A percentile compares a stretch with the other conserved stretches of the same genome.
These are phyloP conservation scores for Cataglyphis hispanica DNA, from an alignment of 1,140 invertebrate genomes.

Conservation along the genomic window DNA sequence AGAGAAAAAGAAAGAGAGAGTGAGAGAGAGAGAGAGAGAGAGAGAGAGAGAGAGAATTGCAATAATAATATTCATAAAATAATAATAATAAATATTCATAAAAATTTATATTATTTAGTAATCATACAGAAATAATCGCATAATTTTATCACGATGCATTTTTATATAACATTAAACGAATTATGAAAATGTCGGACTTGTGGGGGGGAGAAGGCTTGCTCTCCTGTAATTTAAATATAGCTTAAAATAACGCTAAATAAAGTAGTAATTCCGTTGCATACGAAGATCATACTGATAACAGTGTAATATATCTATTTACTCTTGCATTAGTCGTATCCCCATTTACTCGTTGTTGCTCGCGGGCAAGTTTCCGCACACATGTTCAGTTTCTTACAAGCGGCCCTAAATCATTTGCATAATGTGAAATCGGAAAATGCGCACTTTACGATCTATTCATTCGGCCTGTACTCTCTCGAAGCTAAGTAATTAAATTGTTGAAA, in stretches of 20 bases:
- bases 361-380: conserved; percentile 3
- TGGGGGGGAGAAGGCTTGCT: no score
- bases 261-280: neutral
- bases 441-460: neutral
- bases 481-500: conserved; percentile 6
- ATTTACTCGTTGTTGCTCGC: conserved; percentile 24
- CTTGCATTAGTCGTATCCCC: conserved; percentile 33
- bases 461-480: neutral
- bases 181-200: neutral
- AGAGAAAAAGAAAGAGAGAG: neutral
- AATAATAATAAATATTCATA: no score
- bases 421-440: conserved; percentile 10
- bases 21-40: no score
- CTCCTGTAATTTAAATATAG: neutral
- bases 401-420: conserved; percentile 41
- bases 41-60: neutral
- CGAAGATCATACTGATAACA: neutral
- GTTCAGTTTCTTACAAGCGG: neutral
- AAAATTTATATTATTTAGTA: no score
- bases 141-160: neutral
- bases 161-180: neutral
- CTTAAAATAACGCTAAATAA: conserved; percentile 9
- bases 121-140: no score
- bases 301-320: conserved; percentile 45
- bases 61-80: no score